Percentiles rank a stretch among this genome's conserved stretches.
Conservation (phyloP, 2,888 invertebrate genomes). For the Eulithis prunata region DNA sequence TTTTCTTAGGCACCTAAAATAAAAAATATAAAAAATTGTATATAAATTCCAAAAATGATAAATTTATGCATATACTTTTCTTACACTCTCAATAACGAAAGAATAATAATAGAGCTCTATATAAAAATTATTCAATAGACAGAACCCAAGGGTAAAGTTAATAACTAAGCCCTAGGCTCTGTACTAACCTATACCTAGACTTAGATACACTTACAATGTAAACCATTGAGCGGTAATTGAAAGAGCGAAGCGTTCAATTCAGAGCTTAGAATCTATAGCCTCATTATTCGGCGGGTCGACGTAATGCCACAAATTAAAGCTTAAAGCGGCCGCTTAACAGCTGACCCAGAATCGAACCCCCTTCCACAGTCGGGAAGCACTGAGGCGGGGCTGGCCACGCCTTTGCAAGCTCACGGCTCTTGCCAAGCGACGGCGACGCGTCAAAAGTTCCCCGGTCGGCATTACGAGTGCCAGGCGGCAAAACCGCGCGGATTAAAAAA, state of each 20-base stretch:
- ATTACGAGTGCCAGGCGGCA: constrained; percentile 61
- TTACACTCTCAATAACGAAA: no score
- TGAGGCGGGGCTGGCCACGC: constrained; percentile 80
- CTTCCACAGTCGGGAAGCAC: constrained; percentile 73
- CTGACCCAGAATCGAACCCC: constrained; percentile 81
- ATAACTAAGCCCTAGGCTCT: no score
- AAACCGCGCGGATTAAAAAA: constrained; percentile 49
- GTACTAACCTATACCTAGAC: background rate
- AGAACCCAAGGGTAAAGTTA: no score
- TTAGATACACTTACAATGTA: constrained; percentile 9
- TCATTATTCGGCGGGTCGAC: constrained; percentile 77
- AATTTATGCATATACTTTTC: no score
- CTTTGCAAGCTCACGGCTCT: constrained; percentile 58
- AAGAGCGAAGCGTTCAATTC: constrained; percentile 66
- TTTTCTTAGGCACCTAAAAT: no score
- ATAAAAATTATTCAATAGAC: no score
- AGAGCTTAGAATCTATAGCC: constrained; percentile 65
- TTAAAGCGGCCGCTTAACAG: constrained; percentile 83
- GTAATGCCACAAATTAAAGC: constrained; percentile 84
- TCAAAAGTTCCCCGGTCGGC: constrained; percentile 78
- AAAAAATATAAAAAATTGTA: no score
- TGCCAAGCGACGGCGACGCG: constrained; percentile 63
- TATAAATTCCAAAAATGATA: no score
- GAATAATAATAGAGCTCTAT: no score
- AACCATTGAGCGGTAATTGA: constrained; percentile 56